Evolutionary conservation across 2,888 invertebrate species (phyloP), one percentile per base, ranked within the genome.

Genomic region (Drosophila diplacantha): DNA sequence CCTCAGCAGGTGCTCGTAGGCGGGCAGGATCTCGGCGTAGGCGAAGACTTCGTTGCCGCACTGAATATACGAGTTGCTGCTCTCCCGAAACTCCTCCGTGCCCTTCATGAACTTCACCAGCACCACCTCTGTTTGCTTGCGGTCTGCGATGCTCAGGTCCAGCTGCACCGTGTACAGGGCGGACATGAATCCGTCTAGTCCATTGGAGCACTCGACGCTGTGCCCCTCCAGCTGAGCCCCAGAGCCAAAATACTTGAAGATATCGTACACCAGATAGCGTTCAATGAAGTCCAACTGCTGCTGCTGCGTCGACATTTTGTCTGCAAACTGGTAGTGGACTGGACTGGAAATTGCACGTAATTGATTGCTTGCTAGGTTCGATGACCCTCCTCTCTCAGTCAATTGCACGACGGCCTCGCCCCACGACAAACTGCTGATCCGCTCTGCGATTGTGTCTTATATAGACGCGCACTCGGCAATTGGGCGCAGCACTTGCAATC

Each of bases 51-150:
- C 88, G 64, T 88, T 88, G 29, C 83, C 76, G 56, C 86, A 88
- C 70, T 87, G 88, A 16, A 73, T 79, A 50, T 84, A 85, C 3
- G 85, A 85, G 68, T 85, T 84, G 57, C 84, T 85, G 3, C 74
- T 73, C 26, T 78, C 75, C 2, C 88, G 85, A 41, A 87, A 87
- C 14, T 69, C 61, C 3, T 73, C 71, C 44, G 81, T 83, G 20
- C 88, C 87, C 55, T 85, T 87, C 87, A 88, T 88, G 51, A 88
- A 87, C 61, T 88, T 88, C 0, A 81, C 81, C 49, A 88, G 74
- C 14, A 85, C 61, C 39, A 71, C 41, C 24, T 85, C 73, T 12
- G 68, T 72, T 5, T 50, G 63, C 14, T 38, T 50, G 14, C 83
- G 80, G 5, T 63, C 67, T 3, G 38, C 38, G 0, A 75, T 66